A percentile compares a stretch with the other conserved stretches of the same genome.
phyloP scores from a whole-genome alignment of 2,113 vertebrate genomes.

The Triplophysa siluroides region DNA sequence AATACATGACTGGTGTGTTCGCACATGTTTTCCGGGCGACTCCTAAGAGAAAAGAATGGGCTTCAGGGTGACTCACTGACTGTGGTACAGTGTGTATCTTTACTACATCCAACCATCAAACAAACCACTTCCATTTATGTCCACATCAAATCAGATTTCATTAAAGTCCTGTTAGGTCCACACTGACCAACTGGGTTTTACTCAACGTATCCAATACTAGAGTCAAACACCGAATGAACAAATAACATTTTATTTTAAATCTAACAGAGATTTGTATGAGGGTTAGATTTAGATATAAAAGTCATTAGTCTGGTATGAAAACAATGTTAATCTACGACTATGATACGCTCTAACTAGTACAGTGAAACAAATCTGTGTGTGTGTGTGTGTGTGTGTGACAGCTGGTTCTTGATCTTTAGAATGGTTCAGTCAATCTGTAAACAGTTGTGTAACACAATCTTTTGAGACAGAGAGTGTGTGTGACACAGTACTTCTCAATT shows the following conservation, averaged over 20 bases:
- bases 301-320: neutral
- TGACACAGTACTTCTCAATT: slow-evolving; percentile 17
- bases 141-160: too few relatives aligned
- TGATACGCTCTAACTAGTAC: too few relatives aligned
- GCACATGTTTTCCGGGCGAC: neutral
- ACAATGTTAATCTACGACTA: neutral
- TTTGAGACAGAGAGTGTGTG: neutral
- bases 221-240: too few relatives aligned
- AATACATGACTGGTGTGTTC: neutral
- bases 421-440: neutral
- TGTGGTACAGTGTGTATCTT: neutral
- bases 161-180: too few relatives aligned
- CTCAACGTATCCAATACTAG: too few relatives aligned
- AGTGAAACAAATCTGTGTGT: too few relatives aligned
- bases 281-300: too few relatives aligned
- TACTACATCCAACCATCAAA: neutral
- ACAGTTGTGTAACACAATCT: slow-evolving; percentile 21
- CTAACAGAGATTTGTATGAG: too few relatives aligned
- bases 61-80: neutral
- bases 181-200: neutral
- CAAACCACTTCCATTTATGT: neutral
- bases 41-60: neutral
- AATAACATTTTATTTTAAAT: too few relatives aligned
- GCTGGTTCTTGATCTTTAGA: slow-evolving; percentile 16
- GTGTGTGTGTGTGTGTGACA: neutral